These are phyloP conservation scores for Thymelicus acteon DNA, from an alignment of 2,888 invertebrate species.

Conservation along the genomic window DNA sequence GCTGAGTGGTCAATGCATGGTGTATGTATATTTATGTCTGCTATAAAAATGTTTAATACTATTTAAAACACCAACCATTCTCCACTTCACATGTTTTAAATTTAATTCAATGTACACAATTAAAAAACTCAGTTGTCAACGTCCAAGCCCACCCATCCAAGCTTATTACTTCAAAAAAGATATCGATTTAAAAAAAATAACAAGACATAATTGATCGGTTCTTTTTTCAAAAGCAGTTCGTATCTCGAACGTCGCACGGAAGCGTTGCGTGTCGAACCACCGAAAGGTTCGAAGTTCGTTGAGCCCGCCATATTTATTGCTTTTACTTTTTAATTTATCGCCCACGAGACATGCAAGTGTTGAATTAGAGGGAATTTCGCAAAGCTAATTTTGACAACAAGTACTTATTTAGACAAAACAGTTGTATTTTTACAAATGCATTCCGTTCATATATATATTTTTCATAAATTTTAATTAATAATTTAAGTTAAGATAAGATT, in stretches of 20 bases:
- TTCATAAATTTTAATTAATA: no score
- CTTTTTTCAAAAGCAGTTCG: slow-evolving; percentile 21
- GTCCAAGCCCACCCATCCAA: slow-evolving; percentile 12
- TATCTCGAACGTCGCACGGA: slow-evolving; percentile 32
- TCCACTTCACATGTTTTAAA: not conserved
- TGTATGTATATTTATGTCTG: no score
- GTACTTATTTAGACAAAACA: no score
- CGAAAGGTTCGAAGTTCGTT: slow-evolving; percentile 46
- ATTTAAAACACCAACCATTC: no score
- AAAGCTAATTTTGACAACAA: not conserved
- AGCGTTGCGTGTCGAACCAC: slow-evolving; percentile 48
- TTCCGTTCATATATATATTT: no score
- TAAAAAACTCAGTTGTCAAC: slow-evolving; percentile 19
- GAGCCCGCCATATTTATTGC: slow-evolving; percentile 52
- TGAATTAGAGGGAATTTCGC: slow-evolving; percentile 22
- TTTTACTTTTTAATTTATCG: slow-evolving; percentile 48
- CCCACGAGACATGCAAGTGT: slow-evolving; percentile 24
- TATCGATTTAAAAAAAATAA: slow-evolving; percentile 27
- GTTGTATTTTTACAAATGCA: no score
- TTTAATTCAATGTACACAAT: slow-evolving; percentile 2
- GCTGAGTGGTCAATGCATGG: no score
- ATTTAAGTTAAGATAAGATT: no score
- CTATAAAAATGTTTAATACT: no score
- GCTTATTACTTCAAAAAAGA: slow-evolving; percentile 20
- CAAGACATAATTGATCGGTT: slow-evolving; percentile 44